phyloP scores from a whole-genome alignment of 2,888 invertebrate species.

The Macrophya annulata region DNA sequence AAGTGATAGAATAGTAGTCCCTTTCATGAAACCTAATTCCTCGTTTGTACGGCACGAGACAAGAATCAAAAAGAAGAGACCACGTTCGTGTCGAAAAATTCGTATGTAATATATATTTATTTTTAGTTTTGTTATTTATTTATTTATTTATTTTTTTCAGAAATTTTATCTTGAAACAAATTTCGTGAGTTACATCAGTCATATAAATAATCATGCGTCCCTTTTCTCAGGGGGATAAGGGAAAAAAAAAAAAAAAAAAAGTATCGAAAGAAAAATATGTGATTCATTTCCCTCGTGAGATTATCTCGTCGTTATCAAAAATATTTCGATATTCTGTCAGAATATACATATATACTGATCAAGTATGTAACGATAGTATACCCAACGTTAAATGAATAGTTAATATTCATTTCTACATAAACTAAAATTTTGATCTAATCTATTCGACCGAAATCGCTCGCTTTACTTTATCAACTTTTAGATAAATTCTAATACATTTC shows the following conservation, averaged over 20 bases:
- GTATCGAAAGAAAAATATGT: not conserved
- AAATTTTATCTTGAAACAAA: not conserved
- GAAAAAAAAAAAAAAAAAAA: not conserved
- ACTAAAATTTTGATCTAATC: not conserved
- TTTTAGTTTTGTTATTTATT: no score
- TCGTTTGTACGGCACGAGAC: not conserved
- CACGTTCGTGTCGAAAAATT: no score
- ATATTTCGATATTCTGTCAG: not conserved
- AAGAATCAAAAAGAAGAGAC: not conserved
- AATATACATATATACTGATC: not conserved
- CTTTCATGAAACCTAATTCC: not conserved
- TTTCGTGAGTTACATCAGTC: not conserved
- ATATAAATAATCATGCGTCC: not conserved
- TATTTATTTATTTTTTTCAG: no score
- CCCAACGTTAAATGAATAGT: not conserved
- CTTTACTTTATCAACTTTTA: not conserved
- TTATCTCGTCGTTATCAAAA: not conserved
- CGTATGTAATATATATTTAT: no score
- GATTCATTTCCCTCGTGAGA: not conserved
- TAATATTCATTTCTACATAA: not conserved
- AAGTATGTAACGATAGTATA: not conserved
- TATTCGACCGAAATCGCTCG: not conserved
- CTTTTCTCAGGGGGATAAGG: not conserved
- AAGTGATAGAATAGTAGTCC: not conserved
- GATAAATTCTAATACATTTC: not conserved